Percentiles rank a stretch among this genome's conserved stretches.
Evolutionary conservation across 2,888 invertebrate species (phyloP).

Genomic region (Troides oblongomaculatus): DNA sequence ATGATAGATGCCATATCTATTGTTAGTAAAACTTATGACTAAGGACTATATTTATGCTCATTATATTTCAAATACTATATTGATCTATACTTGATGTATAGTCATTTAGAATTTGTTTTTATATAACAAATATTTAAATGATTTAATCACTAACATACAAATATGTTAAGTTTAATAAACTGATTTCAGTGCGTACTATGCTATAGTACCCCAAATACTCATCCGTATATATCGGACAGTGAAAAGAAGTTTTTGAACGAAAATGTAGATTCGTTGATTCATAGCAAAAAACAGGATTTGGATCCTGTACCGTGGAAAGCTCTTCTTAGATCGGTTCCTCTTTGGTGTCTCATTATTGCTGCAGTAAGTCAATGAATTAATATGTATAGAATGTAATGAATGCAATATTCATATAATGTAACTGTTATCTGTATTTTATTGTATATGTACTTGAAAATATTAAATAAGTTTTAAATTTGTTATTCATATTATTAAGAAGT

Average conservation of each 20-base stretch:
- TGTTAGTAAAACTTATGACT: too few relatives aligned
- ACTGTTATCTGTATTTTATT: too few relatives aligned
- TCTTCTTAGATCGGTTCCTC: constrained; percentile 82
- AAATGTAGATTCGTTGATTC: constrained; percentile 76
- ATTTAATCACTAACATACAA: neutral
- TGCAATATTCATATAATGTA: too few relatives aligned
- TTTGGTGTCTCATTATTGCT: constrained; percentile 86
- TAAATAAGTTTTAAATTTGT: too few relatives aligned
- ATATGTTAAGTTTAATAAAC: neutral
- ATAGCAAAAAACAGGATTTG: constrained; percentile 61
- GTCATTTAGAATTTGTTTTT: too few relatives aligned
- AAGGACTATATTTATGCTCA: too few relatives aligned
- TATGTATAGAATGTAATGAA: neutral
- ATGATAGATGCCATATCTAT: too few relatives aligned
- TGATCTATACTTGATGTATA: too few relatives aligned
- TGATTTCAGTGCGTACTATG: constrained; percentile 62
- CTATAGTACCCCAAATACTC: constrained; percentile 74
- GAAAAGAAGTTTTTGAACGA: constrained; percentile 79
- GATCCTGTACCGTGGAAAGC: constrained; percentile 85
- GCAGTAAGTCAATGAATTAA: constrained; percentile 66
- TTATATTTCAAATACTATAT: too few relatives aligned
- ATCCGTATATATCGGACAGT: constrained; percentile 76
- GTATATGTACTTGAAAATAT: too few relatives aligned
- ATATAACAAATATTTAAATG: too few relatives aligned
- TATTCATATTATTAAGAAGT: too few relatives aligned